Percentiles rank a stretch among this genome's conserved stretches.
These are phyloP conservation scores for Cottoperca gobio DNA, from an alignment of 2,797 vertebrate genomes.

Conservation along the genomic window DNA sequence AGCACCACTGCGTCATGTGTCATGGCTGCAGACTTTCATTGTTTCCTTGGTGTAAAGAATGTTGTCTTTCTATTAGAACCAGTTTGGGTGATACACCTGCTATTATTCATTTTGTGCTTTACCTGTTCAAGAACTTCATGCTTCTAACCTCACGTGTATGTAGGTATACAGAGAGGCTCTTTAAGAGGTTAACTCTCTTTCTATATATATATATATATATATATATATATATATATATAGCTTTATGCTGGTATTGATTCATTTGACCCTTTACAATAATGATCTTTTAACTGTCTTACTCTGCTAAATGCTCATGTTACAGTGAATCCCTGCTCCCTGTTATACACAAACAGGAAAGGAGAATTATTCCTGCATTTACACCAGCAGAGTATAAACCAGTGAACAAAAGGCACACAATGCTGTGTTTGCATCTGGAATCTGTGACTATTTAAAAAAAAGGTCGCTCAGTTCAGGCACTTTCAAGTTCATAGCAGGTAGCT, in stretches of 20 bases:
- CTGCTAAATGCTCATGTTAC: neutral
- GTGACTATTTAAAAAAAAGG: conserved; percentile 16
- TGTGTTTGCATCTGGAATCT: neutral
- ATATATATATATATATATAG: too few species aligned
- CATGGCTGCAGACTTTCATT: neutral
- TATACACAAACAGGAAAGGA: neutral
- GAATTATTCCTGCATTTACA: neutral
- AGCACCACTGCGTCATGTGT: neutral
- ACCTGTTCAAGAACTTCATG: neutral
- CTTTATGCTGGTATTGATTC: too few species aligned
- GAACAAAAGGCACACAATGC: neutral
- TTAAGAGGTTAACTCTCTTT: conserved; percentile 29
- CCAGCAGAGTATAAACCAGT: neutral
- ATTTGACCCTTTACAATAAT: neutral
- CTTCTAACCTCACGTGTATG: neutral
- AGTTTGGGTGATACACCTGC: neutral
- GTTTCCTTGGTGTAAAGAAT: neutral
- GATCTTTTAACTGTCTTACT: conserved; percentile 6
- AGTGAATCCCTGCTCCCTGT: too few species aligned
- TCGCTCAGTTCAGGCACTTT: conserved; percentile 50
- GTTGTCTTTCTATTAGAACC: neutral
- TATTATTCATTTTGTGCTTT: neutral
- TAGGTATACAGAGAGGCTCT: neutral
- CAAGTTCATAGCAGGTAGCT: conserved; percentile 63
- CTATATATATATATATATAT: too few species aligned